Evolutionary conservation across 2,888 invertebrate species (phyloP), one percentile per base, ranked within the genome.

Genomic region (Cloeon dipterum): DNA sequence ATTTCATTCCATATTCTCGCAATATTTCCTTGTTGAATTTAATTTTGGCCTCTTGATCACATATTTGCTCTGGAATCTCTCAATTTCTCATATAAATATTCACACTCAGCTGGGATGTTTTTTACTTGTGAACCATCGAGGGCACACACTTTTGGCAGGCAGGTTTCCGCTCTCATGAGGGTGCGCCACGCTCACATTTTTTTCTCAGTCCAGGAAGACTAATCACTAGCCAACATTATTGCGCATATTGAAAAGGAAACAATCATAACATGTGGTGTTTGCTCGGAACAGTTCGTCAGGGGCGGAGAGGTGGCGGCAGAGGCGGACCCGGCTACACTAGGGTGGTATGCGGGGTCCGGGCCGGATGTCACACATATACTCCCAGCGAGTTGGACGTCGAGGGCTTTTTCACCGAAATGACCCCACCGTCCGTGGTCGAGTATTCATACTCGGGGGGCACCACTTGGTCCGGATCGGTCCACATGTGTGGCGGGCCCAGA

Each of bases 281-380:
- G 11, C 23, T 11, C 23, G n/a, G n/a, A n/a, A n/a, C n/a, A n/a
- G n/a, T n/a, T 23, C 8, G 14, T 29, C 5, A 21, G 29, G 29
- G 16, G 29, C 13, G 29, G 16, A 8, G 29, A 5, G n/a, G 7
- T 16, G 23, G 8, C 16, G n/a, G 8, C 16, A 13, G 29, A n/a
- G 29, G 13, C 29, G 13, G 13, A 14, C 11, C 8, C 23, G 8
- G 23, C 23, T 23, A 29, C 7, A 29, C 29, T 5, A 29, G 29
- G 10, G 29, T 29, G 29, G 29, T 29, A n/a, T 29, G 29, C 5
- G 29, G 29, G 29, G 29, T 16, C 29, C 29, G 29, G 7, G 29
- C 7, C 29, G 5, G 29, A 29, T 29, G 29, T 29, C 29, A 29
- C 29, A 29, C 29, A 29, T 29, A 29, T 7, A 29, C 29, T n/a